Conservation (phyloP, 2,113 vertebrate species). For the Callospermophilus lateralis region DNA sequence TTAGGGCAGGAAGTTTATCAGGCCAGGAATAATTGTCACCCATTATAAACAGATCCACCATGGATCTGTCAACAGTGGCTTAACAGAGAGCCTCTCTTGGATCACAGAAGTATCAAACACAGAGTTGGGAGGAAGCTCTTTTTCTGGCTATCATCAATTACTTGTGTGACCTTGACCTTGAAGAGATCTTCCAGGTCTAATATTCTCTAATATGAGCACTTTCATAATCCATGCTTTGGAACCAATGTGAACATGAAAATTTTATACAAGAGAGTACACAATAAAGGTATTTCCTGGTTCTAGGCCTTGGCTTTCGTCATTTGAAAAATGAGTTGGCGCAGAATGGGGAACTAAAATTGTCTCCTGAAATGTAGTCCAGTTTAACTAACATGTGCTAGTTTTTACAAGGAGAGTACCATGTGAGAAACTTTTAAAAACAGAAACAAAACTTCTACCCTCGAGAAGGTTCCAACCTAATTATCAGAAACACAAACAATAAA, state of each 20-base stretch:
- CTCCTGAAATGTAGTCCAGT: neutral
- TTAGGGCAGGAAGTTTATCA: neutral
- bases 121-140: neutral
- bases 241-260: neutral
- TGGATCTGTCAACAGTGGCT: neutral
- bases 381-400: neutral
- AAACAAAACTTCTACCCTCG: neutral
- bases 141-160: neutral
- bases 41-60: neutral
- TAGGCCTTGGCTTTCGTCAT: neutral
- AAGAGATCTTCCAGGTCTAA: neutral
- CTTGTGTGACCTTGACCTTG: neutral
- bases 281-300: neutral
- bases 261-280: neutral
- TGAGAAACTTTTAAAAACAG: neutral
- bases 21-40: neutral
- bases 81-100: neutral
- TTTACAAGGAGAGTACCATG: neutral
- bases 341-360: neutral
- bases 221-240: neutral
- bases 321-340: neutral
- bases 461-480: neutral
- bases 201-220: neutral
- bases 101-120: neutral
- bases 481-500: neutral